These are phyloP conservation scores for Phoxinus phoxinus DNA, from an alignment of 2,113 vertebrate genomes.

Conservation along the genomic window DNA sequence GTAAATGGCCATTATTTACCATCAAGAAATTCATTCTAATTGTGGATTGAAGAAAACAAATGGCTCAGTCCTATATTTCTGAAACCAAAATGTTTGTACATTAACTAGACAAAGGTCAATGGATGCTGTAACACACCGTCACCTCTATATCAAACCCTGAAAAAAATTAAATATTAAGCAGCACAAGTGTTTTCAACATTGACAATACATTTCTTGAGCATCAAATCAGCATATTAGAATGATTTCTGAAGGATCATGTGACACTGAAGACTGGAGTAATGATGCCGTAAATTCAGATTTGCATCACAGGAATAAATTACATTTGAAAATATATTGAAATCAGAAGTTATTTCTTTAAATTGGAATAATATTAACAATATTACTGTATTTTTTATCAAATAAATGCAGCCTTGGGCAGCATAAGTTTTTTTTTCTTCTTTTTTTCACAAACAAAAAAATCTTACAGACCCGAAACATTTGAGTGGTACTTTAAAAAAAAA, in stretches of 20 bases:
- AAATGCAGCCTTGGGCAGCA: not conserved
- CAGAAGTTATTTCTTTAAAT: not conserved
- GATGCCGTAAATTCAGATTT: no score
- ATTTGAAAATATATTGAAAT: not conserved
- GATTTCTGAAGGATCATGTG: not conserved
- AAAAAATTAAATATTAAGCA: not conserved
- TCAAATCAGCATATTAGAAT: not conserved
- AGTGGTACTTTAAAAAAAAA: not conserved
- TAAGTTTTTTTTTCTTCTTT: not conserved
- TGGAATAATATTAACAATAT: not conserved
- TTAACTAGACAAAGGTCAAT: not conserved
- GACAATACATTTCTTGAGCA: not conserved
- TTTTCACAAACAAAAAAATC: not conserved
- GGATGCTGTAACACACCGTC: not conserved
- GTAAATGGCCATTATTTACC: not conserved
- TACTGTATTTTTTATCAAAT: not conserved
- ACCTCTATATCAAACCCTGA: no score
- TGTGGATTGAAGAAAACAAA: not conserved
- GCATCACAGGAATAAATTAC: not conserved
- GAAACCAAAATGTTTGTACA: not conserved
- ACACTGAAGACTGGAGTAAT: not conserved
- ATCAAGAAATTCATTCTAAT: not conserved
- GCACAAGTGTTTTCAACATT: not conserved
- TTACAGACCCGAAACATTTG: not conserved
- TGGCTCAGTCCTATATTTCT: not conserved